phyloP scores from a whole-genome alignment of 2,113 vertebrate species.

The Bostrychus sinensis region DNA sequence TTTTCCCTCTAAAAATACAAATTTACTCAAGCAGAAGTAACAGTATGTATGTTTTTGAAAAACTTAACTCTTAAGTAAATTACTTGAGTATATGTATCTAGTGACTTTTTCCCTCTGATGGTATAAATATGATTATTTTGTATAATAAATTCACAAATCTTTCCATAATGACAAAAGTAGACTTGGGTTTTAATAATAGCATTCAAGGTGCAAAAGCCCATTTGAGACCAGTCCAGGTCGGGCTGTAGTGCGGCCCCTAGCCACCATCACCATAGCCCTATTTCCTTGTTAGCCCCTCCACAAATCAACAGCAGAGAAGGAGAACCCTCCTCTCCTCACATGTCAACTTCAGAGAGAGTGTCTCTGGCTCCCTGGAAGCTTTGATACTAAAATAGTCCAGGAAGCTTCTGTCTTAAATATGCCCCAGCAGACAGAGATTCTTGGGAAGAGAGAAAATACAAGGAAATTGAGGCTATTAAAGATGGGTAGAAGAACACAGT shows the following conservation, averaged over 20 bases:
- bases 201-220: no score
- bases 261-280: conserved; percentile 1
- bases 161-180: no score
- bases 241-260: conserved; percentile 10
- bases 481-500: not conserved
- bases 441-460: conserved; percentile 40
- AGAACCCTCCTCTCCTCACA: conserved; percentile 74
- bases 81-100: no score
- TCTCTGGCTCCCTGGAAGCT: conserved; percentile 77
- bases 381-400: conserved; percentile 84
- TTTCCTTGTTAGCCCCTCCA: conserved; percentile 34
- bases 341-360: conserved; percentile 83
- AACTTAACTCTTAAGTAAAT: no score
- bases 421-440: conserved; percentile 71
- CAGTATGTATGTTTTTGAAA: no score
- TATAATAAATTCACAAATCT: no score
- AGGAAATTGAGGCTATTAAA: conserved; percentile 44
- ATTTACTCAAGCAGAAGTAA: no score
- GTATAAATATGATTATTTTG: no score
- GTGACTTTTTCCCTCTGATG: no score
- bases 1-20: no score
- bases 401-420: conserved; percentile 80
- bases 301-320: conserved; percentile 50
- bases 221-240: no score
- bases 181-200: no score